Percentiles rank a stretch among this genome's conserved stretches.
phyloP scores from a whole-genome alignment of 2,888 invertebrate genomes.

The Molorchus minor region DNA sequence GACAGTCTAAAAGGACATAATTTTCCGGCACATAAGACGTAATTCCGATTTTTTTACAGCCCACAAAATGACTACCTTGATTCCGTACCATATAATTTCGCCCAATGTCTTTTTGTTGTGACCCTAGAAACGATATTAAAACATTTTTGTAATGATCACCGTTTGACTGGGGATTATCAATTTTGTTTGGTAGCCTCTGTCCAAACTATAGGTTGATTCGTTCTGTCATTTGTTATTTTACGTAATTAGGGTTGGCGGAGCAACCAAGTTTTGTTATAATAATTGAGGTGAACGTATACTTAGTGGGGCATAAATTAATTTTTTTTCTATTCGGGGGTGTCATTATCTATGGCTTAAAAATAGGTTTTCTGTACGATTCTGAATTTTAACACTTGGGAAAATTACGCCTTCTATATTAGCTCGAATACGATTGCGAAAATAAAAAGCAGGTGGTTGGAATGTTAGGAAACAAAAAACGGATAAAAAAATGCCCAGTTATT shows the following conservation, averaged over 20 bases:
- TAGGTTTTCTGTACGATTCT: neutral
- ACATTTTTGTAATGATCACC: conserved; percentile 40
- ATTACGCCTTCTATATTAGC: too few species aligned
- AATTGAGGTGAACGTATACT: neutral
- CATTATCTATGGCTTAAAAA: neutral
- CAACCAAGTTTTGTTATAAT: neutral
- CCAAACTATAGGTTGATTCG: too few species aligned
- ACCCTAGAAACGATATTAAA: conserved; percentile 44
- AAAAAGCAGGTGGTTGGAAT: neutral
- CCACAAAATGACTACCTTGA: conserved; percentile 39
- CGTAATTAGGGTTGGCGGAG: neutral
- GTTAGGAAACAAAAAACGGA: neutral
- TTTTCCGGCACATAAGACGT: conserved; percentile 43
- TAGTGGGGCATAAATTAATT: neutral
- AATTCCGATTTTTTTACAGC: conserved; percentile 44
- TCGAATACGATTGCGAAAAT: neutral
- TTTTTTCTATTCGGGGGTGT: neutral
- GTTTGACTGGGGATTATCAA: conserved; percentile 37
- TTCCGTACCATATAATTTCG: conserved; percentile 40
- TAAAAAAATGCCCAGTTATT: too few species aligned
- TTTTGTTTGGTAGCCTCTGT: conserved; percentile 37
- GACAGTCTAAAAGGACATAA: conserved; percentile 41
- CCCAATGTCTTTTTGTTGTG: conserved; percentile 41
- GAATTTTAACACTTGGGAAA: neutral
- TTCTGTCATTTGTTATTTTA: neutral